These are phyloP conservation scores for Nanger granti DNA, from an alignment of 2,113 vertebrate genomes.

Conservation along the genomic window DNA sequence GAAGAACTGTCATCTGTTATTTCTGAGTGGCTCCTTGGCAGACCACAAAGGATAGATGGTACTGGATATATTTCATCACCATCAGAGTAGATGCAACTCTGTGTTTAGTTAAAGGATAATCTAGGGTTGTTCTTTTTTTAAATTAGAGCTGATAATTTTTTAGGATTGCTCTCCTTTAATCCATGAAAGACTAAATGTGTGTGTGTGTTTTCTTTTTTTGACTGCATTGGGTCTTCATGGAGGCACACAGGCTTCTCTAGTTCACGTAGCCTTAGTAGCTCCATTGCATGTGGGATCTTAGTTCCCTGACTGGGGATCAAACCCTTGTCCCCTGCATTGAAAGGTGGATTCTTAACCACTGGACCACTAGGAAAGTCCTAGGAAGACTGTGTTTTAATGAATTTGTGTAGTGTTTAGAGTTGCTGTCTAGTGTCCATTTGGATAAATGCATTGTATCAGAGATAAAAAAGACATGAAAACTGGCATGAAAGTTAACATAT, in stretches of 20 bases:
- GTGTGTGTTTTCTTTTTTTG: background rate
- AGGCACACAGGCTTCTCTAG: background rate
- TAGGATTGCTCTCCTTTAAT: background rate
- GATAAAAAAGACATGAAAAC: background rate
- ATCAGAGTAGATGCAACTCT: background rate
- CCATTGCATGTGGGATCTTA: background rate
- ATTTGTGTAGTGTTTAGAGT: background rate
- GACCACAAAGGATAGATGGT: background rate
- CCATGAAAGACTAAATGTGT: background rate
- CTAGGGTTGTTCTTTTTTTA: background rate
- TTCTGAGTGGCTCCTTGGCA: background rate
- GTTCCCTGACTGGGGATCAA: background rate
- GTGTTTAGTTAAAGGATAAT: background rate
- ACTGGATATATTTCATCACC: background rate
- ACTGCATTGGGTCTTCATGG: background rate
- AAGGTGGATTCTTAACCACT: background rate
- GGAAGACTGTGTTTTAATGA: background rate
- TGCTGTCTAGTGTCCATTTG: background rate
- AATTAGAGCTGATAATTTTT: background rate
- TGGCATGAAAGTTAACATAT: background rate
- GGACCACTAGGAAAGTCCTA: background rate
- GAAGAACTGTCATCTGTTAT: background rate
- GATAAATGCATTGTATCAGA: background rate
- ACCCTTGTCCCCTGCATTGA: background rate
- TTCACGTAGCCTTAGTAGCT: background rate